Base-by-base conservation (phyloP, 2,797 vertebrate species). In the Micromesistius poutassou region DNA sequence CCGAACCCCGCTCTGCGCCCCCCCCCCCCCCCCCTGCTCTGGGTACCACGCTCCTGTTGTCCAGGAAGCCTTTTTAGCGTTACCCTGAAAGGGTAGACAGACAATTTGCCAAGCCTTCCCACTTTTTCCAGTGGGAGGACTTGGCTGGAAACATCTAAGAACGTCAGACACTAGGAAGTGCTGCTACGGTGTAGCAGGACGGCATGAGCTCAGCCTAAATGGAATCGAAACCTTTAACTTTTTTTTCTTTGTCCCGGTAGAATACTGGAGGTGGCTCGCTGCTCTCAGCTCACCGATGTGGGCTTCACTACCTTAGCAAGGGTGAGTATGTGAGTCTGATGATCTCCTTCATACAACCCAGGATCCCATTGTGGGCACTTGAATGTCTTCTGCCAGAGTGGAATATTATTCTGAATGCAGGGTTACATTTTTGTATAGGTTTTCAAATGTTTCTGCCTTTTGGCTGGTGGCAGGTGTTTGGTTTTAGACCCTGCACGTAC, bases 261-360 rank as follows among this genome's bases (percentile, higher is more conserved):
- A 95, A 98, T 99, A 94, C 87, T 99, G 92, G 98, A 99, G 91
- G 97, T 98, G 78, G 97, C 97, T 71, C 94, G 97, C 83, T 99
- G 97, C 91, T 98, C 97, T 79, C 98, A 99, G 31, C 95, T 99
- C 81, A 98, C 98, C 89, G 98, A 99, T 40, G 96, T 97, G 88
- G 98, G 98, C 78, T 99, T 98, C 85, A 98, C 96, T 84, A 97
- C 97, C 77, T 94, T 99, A 89, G 98, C 98, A 71, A 95, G 97
- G 93, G 98, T 99, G 90, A 96, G 96, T 88, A 30, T 70, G 22
- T n/a, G 22, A 62, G 55, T 19, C 19, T 55, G 16, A n/a, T 13
- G 40, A 16, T 16, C 40, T 16, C 40, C 40, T 42, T 42, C 2
- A 1, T 28, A 1, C 68, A 2, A 73, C 1, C 25, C 9, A 0